phyloP scores from a whole-genome alignment of 1,140 invertebrate genomes.

The Augochlora pura region DNA sequence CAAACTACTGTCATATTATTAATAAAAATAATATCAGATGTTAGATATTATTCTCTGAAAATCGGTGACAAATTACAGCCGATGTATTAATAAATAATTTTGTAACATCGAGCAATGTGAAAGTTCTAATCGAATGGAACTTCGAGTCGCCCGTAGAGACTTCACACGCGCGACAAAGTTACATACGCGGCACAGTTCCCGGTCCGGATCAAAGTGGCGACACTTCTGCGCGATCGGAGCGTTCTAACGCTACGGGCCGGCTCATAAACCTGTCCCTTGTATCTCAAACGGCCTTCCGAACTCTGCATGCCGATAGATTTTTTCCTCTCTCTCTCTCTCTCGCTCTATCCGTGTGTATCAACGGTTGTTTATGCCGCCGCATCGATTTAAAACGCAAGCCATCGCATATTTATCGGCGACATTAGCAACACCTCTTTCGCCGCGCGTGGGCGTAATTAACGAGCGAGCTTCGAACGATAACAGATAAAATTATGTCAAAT shows the following conservation, averaged over 20 bases:
- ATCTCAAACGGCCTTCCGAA: not conserved
- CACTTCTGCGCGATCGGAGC: not conserved
- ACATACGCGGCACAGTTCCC: not conserved
- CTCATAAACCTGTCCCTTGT: not conserved
- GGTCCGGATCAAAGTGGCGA: not conserved
- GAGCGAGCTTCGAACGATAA: not conserved
- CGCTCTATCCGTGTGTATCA: not conserved
- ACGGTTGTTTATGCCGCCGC: not conserved
- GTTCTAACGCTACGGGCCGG: not conserved
- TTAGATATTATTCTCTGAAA: no score
- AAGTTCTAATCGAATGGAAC: no score
- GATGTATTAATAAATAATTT: no score
- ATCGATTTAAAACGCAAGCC: not conserved
- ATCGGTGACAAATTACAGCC: no score
- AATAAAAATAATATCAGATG: no score
- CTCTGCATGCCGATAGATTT: not conserved
- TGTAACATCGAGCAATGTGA: no score
- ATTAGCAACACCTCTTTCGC: not conserved
- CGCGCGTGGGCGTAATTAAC: not conserved
- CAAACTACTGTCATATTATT: no score
- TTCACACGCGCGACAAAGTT: slow-evolving; percentile 1
- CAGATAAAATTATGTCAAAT: slow-evolving; percentile 8
- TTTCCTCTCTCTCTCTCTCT: no score
- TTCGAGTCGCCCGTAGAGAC: not conserved
- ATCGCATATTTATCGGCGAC: not conserved